These are phyloP conservation scores for Cynodonichthys magdalenae DNA, from an alignment of 2,797 vertebrate species.

Conservation along the genomic window DNA sequence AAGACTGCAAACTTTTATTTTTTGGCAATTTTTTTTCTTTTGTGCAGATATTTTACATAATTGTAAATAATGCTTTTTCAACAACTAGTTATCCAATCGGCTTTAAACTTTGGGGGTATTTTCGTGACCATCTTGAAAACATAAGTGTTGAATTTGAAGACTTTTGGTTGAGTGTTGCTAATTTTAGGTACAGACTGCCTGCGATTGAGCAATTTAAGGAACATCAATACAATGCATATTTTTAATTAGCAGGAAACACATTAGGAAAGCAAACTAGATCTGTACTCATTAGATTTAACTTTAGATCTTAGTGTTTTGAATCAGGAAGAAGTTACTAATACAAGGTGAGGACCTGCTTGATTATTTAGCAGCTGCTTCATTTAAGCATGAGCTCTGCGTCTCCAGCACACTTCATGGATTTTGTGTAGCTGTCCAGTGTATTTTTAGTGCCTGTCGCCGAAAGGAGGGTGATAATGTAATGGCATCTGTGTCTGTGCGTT, in stretches of 20 bases:
- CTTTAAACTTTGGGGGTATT: background rate
- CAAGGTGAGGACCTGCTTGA: slow-evolving; percentile 17
- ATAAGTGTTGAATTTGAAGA: background rate
- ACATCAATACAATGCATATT: background rate
- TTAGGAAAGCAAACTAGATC: background rate
- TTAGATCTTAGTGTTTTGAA: background rate
- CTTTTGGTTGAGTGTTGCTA: background rate
- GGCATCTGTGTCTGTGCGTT: no score
- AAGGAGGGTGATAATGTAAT: no score
- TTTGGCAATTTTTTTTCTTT: no score
- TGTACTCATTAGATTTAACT: background rate
- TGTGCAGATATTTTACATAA: no score
- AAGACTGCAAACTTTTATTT: no score
- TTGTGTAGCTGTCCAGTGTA: slow-evolving; percentile 1
- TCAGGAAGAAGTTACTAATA: slow-evolving; percentile 11
- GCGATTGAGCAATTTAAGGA: background rate
- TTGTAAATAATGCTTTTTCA: background rate
- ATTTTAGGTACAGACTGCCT: no score
- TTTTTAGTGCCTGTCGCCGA: background rate
- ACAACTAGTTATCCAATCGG: background rate
- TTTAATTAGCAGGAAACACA: background rate
- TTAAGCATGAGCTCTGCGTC: slow-evolving; percentile 13
- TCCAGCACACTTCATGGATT: slow-evolving; percentile 1
- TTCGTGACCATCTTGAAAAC: background rate
- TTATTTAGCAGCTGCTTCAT: slow-evolving; percentile 27